These are phyloP conservation scores for Varanus komodoensis DNA, from an alignment of 2,113 vertebrate genomes.

Conservation along the genomic window DNA sequence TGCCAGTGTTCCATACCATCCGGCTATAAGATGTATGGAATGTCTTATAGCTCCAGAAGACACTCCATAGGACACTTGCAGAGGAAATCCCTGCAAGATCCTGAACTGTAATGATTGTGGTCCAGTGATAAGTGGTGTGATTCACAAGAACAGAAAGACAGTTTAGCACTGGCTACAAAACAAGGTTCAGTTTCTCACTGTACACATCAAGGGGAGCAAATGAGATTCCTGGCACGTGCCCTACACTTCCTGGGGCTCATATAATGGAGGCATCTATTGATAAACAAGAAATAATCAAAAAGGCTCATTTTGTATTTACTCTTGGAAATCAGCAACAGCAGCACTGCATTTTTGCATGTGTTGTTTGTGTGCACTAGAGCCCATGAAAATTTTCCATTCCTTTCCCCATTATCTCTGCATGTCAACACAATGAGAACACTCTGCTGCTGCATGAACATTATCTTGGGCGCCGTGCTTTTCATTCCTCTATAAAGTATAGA, in stretches of 20 bases:
- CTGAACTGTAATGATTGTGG: no score
- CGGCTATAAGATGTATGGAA: background rate
- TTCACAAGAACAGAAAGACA: background rate
- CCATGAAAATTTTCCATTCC: constrained; percentile 45
- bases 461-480: constrained; percentile 57
- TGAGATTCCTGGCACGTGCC: background rate
- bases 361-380: background rate
- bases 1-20: no score
- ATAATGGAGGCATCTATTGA: background rate
- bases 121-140: background rate
- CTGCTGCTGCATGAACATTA: constrained; percentile 53
- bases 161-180: background rate
- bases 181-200: background rate
- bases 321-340: constrained; percentile 30
- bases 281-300: background rate
- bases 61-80: background rate
- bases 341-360: background rate
- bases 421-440: constrained; percentile 28
- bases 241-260: background rate
- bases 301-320: background rate
- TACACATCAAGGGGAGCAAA: background rate
- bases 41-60: no score
- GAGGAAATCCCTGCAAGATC: no score
- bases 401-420: constrained; percentile 39
- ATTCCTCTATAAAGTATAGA: constrained; percentile 51